Conservation (phyloP, 2,113 vertebrate genomes). For the Pseudolaguvia tuberculata region DNA sequence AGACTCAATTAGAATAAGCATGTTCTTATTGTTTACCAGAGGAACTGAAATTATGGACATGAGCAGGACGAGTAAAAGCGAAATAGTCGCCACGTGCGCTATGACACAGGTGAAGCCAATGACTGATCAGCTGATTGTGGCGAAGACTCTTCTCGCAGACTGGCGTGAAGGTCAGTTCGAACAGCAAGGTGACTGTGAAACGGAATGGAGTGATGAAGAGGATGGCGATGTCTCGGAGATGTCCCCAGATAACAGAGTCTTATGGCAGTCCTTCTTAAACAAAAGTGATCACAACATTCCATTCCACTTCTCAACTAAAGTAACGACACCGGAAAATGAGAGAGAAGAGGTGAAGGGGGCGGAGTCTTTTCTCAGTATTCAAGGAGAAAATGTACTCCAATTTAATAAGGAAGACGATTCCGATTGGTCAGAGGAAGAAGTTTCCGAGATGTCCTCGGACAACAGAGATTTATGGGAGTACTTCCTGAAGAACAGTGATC, state of each 20-base stretch:
- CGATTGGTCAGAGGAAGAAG: constrained; percentile 33
- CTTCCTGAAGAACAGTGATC: constrained; percentile 35
- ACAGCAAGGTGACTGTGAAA: background rate
- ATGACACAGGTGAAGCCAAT: background rate
- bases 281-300: constrained; percentile 38
- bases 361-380: background rate
- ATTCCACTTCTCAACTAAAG: constrained; percentile 30
- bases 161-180: constrained; percentile 35
- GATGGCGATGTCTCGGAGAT: constrained; percentile 34
- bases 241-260: constrained; percentile 31
- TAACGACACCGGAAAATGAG: constrained; percentile 6
- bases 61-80: no score
- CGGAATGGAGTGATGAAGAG: constrained; percentile 7
- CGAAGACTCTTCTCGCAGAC: constrained; percentile 21
- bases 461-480: constrained; percentile 43
- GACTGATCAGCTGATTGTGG: background rate
- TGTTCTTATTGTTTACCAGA: constrained; percentile 24
- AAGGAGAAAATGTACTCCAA: background rate
- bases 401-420: constrained; percentile 26
- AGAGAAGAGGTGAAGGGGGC: background rate
- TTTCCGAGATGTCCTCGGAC: constrained; percentile 36
- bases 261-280: constrained; percentile 46
- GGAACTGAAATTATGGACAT: constrained; percentile 17
- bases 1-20: no score
- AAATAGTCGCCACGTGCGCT: background rate